Base-by-base conservation (phyloP, 2,797 vertebrate genomes). In the Champsocephalus gunnari region DNA sequence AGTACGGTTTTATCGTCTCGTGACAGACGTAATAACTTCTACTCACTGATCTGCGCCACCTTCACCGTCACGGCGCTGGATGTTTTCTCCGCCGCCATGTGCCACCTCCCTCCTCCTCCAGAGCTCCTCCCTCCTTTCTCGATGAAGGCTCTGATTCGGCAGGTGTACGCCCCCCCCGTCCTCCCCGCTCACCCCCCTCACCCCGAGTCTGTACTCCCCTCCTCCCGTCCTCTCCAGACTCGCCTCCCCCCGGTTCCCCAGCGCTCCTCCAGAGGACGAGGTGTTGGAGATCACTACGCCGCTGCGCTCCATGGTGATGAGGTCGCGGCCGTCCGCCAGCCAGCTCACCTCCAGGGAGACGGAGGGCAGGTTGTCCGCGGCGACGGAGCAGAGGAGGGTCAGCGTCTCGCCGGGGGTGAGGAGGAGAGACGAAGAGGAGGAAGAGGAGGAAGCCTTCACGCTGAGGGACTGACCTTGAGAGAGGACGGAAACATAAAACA, bases 101-200 rank as follows among this genome's bases (percentile, higher is more conserved):
- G 94, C 97, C 97, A 98, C 64, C 89, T 92, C 41, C 94, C 93
- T 0, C 94, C 94, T 79, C 94, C 92, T 54, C 92, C 93, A 0
- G 83, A 13, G 53, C 84, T 87, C 56, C 71, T 75, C 2, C 86
- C 95, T 89, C 38, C 88, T 16, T 77, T 85, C 68, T 91, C 84
- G 12, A 95, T 87, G 95, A 96, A 98, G 65, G 95, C 93, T 0
- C 94, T 88, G 71, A 96, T 89, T 9, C 94, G 93, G 88, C 98
- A 99, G 61, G 93, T 88, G 86, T 99, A 99, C 50, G 89, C 91
- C 51, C 97, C 97, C 97, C 0, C 87, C 88, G 12, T 97, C 95
- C 56, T 94, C 93, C 38, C 76, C 75, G 63, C 91, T 93, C 54
- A 96, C 93, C 0, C 92, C 94, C 32, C 90, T 95, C 51, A 98